Evolutionary conservation across 2,113 vertebrate species (phyloP).

Genomic region (Pontoporia blainvillei): DNA sequence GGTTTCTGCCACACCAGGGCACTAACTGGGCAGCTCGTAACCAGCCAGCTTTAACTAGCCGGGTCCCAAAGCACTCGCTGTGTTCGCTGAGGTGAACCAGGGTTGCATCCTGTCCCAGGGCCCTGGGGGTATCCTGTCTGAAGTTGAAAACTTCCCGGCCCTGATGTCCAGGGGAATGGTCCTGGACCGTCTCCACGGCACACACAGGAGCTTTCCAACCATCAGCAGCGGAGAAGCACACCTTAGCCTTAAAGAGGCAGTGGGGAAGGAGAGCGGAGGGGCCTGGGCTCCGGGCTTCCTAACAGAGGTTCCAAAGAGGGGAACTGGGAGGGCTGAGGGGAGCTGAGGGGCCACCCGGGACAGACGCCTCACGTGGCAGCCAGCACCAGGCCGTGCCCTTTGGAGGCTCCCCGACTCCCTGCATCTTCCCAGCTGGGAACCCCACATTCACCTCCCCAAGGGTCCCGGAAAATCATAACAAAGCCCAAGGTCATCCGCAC

Average conservation of each 20-base stretch:
- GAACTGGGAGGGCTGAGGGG: not conserved
- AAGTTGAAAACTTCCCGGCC: constrained; percentile 18
- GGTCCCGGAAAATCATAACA: not conserved
- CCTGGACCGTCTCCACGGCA: constrained; percentile 1
- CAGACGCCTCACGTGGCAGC: not conserved
- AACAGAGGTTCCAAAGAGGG: not conserved
- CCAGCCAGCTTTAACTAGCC: not conserved
- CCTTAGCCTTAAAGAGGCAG: not conserved
- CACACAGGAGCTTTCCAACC: not conserved
- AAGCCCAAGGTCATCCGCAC: not conserved
- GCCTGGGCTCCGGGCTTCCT: not conserved
- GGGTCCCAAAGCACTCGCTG: not conserved
- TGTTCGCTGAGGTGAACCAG: not conserved
- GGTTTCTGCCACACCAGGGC: not conserved
- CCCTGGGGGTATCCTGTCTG: not conserved
- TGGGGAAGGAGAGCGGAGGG: not conserved
- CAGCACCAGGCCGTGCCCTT: not conserved
- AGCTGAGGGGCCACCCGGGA: not conserved
- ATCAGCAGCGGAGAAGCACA: constrained; percentile 1
- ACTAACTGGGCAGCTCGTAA: not conserved
- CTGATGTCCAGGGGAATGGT: not conserved
- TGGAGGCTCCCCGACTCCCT: not conserved
- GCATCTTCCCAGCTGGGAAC: not conserved
- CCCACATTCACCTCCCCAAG: not conserved
- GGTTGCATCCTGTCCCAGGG: not conserved